These are phyloP conservation scores for Hemitrygon akajei DNA, from an alignment of 2,797 vertebrate genomes.

Conservation along the genomic window DNA sequence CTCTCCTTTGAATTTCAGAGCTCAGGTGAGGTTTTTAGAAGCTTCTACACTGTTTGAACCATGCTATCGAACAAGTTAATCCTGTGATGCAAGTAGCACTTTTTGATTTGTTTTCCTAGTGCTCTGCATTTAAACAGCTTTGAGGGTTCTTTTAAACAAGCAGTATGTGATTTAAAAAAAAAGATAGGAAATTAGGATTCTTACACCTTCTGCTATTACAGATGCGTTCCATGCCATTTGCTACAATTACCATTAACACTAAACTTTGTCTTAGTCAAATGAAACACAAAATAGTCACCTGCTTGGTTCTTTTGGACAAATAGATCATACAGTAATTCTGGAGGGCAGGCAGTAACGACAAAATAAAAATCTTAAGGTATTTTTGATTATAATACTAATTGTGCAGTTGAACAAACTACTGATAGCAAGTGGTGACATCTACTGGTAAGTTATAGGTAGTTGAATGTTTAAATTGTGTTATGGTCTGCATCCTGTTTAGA, in stretches of 20 bases:
- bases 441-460: neutral
- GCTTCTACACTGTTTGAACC: neutral
- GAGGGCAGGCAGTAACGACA: neutral
- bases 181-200: neutral
- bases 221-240: neutral
- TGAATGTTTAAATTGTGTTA: neutral
- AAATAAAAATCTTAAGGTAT: neutral
- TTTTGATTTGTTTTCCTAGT: neutral
- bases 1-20: neutral
- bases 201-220: neutral
- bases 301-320: neutral
- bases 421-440: slow-evolving; percentile 6
- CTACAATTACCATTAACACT: neutral
- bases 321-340: neutral
- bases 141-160: neutral
- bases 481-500: neutral
- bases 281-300: neutral
- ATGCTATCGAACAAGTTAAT: neutral
- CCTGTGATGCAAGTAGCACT: neutral
- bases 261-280: neutral
- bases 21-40: neutral
- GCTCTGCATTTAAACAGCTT: neutral
- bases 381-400: neutral
- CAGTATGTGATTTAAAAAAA: neutral
- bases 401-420: neutral